Evolutionary conservation across 2,113 vertebrate species (phyloP).

Genomic region (Tauraco erythrolophus): DNA sequence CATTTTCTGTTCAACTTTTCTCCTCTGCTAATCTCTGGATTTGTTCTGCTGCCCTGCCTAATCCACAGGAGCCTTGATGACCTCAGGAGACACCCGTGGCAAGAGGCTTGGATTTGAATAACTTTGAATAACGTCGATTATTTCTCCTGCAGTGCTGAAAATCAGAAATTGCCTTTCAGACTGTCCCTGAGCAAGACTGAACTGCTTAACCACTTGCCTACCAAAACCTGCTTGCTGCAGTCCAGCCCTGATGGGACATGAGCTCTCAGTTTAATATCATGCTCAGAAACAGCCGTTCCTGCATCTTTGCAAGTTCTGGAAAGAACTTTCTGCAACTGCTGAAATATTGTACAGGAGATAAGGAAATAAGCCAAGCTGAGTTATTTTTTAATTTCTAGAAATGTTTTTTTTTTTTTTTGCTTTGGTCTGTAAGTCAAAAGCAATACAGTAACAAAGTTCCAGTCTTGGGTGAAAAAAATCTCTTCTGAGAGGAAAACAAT

Average conservation of each 20-base stretch:
- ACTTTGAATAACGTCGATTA: neutral
- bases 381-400: neutral
- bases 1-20: constrained; percentile 45
- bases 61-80: constrained; percentile 31
- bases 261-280: neutral
- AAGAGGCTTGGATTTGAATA: constrained; percentile 24
- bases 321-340: neutral
- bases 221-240: neutral
- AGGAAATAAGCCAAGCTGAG: neutral
- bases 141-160: constrained; percentile 19
- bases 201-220: neutral
- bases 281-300: neutral
- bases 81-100: constrained; percentile 23
- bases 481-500: neutral
- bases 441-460: neutral
- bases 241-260: neutral
- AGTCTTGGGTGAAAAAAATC: neutral
- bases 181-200: neutral
- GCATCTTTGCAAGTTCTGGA: neutral
- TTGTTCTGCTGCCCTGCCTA: constrained; percentile 45
- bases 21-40: constrained; percentile 54
- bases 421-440: neutral
- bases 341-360: neutral
- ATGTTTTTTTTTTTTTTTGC: neutral
- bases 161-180: neutral